Evolutionary conservation across 2,888 invertebrate genomes (phyloP).

Genomic region (Bombylius discolor): DNA sequence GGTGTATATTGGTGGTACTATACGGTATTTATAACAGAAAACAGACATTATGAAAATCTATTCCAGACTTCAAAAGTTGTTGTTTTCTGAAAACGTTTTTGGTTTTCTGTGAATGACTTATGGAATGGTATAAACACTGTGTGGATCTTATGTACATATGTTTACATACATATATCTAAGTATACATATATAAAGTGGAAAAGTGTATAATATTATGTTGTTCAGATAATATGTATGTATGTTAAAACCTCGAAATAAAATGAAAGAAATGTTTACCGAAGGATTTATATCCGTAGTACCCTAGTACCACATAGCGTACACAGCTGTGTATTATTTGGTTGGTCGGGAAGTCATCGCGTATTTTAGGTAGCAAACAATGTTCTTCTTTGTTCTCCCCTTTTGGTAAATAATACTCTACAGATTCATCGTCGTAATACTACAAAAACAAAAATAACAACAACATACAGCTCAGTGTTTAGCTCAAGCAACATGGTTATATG

Average conservation of each 20-base stretch:
- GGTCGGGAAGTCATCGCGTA: constrained; percentile 4
- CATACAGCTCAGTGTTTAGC: no score
- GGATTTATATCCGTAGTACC: constrained; percentile 7
- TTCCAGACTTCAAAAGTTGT: no score
- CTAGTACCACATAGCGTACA: constrained; percentile 4
- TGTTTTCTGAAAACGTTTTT: background rate
- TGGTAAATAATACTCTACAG: no score
- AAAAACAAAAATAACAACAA: no score
- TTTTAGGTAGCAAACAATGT: background rate
- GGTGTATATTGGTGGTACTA: no score
- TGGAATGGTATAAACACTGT: background rate
- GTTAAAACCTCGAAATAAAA: constrained; percentile 3
- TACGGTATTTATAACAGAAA: no score
- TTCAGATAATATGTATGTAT: background rate
- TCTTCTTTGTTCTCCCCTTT: no score
- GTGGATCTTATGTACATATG: background rate
- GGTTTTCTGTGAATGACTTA: background rate
- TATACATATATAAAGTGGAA: background rate
- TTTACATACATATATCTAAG: background rate
- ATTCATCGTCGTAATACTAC: no score
- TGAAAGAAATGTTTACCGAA: constrained; percentile 10
- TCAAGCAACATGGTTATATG: no score
- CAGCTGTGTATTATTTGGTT: constrained; percentile 10
- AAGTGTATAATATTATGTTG: background rate
- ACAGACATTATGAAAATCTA: no score